Evolutionary conservation across 2,888 invertebrate species (phyloP), one percentile per base, ranked within the genome.

Genomic region (Diloba caeruleocephala): DNA sequence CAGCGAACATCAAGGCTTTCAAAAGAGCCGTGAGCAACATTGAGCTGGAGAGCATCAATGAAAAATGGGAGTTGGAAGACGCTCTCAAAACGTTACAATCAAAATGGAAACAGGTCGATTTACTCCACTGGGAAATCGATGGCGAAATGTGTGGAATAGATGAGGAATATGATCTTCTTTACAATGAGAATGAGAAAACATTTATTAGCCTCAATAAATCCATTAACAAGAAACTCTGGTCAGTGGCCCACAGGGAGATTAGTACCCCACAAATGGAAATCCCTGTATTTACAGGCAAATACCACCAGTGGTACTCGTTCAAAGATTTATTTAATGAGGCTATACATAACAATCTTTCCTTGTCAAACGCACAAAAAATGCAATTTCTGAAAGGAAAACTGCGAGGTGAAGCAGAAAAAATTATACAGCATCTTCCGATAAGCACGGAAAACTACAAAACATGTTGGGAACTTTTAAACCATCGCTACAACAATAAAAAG

Each of bases 241-340:
- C 31, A 7, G 38, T 43, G 9, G 23, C 39, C 1, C 55, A 45
- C 10, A 28, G 15, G 13, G 55, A 44, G 13, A 34, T 49, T 8
- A 31, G 29, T n/a, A 54, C 48, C 3, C 48, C 53, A 13, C 42
- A 54, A 32, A 25, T 54, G 19, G 53, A 54, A 13, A 34, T 55
- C 14, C 50, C 55, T 13, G 31, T 25, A 13, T 50, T 50, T 28
- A 26, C 19, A 9, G 56, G 50, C 2, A 39, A 5, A 6, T 56
- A 36, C 10, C 32, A 46, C 3, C 28, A 45, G 7, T 56, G 44
- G 44, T 26, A 23, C 2, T 29, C 55, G 1, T 55, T 50, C 12
- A 56, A 56, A 4, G 55, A 50, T 25, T 25, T 56, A 7, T 55
- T 55, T 19, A 34, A 8, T 2, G 55, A 49, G 36, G 14, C 39